Base-by-base conservation (phyloP, 2,888 invertebrate species). In the Sialis lutaria region DNA sequence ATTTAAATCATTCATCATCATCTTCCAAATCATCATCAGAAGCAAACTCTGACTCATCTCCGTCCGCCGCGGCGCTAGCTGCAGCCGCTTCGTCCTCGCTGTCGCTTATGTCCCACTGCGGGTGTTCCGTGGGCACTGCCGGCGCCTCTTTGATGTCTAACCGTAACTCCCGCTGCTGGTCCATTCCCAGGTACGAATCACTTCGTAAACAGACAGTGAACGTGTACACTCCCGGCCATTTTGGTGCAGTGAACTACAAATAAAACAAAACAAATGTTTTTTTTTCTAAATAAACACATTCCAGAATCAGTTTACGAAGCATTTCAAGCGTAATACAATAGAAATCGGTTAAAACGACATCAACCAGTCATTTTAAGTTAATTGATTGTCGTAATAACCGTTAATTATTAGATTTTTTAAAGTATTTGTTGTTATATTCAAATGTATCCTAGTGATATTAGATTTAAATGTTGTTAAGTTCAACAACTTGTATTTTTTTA, bases 101-200 rank as follows among this genome's bases (percentile, higher is more conserved):
- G 60, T 92, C 91, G 53, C 88, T 87, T 60, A 93, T 85, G 59
- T 95, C 91, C 95, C 96, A 96, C 68, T 95, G 95, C n/a, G 93
- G 93, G 69, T 95, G 93, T 60, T 88, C 84, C 45, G 79, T 83
- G 52, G 90, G 87, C 58, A 92, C 78, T 56, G 84, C 87, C 53
- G 90, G 87, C 31, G 95, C 95, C 67, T 93, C 91, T 67, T 95
- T 89, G 51, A 98, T 97, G 64, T 97, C 95, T 67, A 97, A 68
- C 82, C 93, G 95, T 60, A 97, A 83, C 65, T 92, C 92, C 60
- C 88, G 84, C 57, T 84, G 82, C 66, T 92, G 91, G 68, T 98
- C 96, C 73, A 92, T 90, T 52, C 96, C 96, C 56, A 96, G 71
- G 67, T 97, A 99, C 5, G 96, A 96, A 69, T 99, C 98, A 67